Base-by-base conservation (phyloP, 2,113 vertebrate genomes). In the Zosterops pallidus region DNA sequence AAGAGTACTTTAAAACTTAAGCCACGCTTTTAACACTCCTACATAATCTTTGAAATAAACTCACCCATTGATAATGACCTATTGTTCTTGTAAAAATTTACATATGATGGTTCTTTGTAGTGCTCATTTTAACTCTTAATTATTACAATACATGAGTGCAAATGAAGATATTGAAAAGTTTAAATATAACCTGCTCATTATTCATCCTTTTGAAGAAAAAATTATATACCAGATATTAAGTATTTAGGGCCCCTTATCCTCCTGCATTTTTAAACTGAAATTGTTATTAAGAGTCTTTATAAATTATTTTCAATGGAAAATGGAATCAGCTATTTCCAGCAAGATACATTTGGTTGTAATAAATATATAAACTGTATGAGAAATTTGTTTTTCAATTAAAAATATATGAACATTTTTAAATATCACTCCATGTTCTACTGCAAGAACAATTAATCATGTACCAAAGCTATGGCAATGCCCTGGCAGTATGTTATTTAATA, bases 261-360 rank as follows among this genome's bases (percentile, higher is more conserved):
- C 33, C 44, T 60, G 11, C 3, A 63, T 55, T 87, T 92, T 79
- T 56, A 31, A 41, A 67, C n/a, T 28, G 81, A 71, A 56, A 31
- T 62, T 4, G 5, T 35, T 87, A 59, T 33, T 87, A 59, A 56
- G 25, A 53, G 64, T 24, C 11, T 79, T 83, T 68, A 90, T 89
- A 67, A 94, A 74, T 46, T 52, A 47, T 78, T 94, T 90, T 84
- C 20, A 78, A 23, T 20, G 6, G 37, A 86, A 96, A 95, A 87
- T 46, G 1, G 21, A 50, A 83, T 77, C 28, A 60, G 19, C 31
- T 81, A 74, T 65, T 77, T 90, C 26, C 39, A 64, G 37, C 26
- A 80, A 59, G 55, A 86, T 46, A 25, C 14, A 83, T 63, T 33
- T 67, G 15, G 25, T 60, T 87, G 47, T 35, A 93, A 95, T n/a